phyloP scores from a whole-genome alignment of 2,888 invertebrate genomes.

The Dicyrtomina minuta region DNA sequence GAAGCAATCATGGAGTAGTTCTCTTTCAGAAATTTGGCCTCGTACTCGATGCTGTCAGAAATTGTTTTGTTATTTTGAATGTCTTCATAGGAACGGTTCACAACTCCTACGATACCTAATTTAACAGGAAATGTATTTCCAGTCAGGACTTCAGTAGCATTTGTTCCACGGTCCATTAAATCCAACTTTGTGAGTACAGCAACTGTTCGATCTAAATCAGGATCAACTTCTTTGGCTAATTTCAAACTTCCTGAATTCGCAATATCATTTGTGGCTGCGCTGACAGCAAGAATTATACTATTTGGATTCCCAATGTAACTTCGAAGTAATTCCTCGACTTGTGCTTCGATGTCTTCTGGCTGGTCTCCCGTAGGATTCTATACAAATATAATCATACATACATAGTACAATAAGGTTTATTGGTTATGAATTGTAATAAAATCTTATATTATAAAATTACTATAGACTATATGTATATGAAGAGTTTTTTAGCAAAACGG shows the following conservation, averaged over 20 bases:
- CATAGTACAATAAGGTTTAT: no score
- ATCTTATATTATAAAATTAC: no score
- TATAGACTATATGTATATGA: no score
- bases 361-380: constrained; percentile 89
- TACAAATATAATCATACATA: no score
- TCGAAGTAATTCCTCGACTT: constrained; percentile 84
- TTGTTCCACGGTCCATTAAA: constrained; percentile 98
- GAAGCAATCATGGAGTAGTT: constrained; percentile 96
- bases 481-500: no score
- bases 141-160: constrained; percentile 96
- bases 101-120: constrained; percentile 96
- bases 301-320: constrained; percentile 94
- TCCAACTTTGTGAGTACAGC: constrained; percentile 98
- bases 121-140: constrained; percentile 97
- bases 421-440: no score
- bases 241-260: constrained; percentile 98
- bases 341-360: constrained; percentile 93
- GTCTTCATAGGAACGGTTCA: constrained; percentile 96
- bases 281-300: constrained; percentile 95
- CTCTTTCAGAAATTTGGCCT: constrained; percentile 87
- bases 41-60: constrained; percentile 85
- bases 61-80: constrained; percentile 59
- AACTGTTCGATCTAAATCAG: constrained; percentile 86
- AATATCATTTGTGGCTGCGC: constrained; percentile 98
- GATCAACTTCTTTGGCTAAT: constrained; percentile 92